Conservation (phyloP, 2,797 vertebrate genomes). For the Lophura swinhoii region DNA sequence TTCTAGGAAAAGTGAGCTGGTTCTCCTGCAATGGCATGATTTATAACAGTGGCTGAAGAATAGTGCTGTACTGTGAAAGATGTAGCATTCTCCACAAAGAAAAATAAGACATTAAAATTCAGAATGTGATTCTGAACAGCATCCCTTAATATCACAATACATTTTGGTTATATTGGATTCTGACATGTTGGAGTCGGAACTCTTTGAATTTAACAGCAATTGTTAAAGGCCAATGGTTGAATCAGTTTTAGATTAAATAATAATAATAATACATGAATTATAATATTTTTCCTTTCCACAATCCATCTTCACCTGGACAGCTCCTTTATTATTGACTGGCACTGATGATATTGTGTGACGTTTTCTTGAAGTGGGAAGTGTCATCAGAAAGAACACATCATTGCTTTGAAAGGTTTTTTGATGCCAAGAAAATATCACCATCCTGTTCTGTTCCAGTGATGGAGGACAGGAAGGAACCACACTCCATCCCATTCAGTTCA, state of each 20-base stretch:
- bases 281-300: not conserved
- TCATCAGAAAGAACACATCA: not conserved
- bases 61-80: not conserved
- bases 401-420: not conserved
- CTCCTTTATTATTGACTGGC: not conserved
- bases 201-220: not conserved
- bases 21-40: not conserved
- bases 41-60: not conserved
- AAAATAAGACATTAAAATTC: slow-evolving; percentile 24
- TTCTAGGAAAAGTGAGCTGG: slow-evolving; percentile 23
- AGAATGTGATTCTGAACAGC: not conserved
- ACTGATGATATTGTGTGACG: not conserved
- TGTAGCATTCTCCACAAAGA: not conserved
- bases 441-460: not conserved
- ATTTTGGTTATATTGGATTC: not conserved
- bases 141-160: not conserved
- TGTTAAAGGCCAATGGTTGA: not conserved
- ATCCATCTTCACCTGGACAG: not conserved
- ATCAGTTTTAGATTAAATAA: not conserved
- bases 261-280: not conserved
- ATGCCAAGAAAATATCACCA: not conserved
- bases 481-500: not conserved
- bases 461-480: not conserved
- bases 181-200: not conserved
- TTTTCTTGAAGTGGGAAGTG: not conserved